Evolutionary conservation across 1,140 invertebrate species (phyloP).

Genomic region (Spodoptera litura): DNA sequence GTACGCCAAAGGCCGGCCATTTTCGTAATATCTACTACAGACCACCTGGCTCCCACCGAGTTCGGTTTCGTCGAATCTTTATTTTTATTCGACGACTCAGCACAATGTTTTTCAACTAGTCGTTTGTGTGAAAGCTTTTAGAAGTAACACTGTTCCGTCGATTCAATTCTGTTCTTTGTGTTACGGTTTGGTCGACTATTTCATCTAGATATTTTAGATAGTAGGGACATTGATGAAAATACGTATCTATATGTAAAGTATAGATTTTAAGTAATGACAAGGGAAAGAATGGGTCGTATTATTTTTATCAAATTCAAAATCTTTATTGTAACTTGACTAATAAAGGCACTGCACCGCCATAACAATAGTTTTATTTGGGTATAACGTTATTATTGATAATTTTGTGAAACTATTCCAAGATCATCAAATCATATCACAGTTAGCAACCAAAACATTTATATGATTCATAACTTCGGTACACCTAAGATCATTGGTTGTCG

Average conservation of each 20-base stretch:
- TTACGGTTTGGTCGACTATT: neutral
- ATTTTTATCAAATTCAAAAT: no score
- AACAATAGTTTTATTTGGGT: no score
- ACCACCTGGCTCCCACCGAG: conserved; percentile 8
- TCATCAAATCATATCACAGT: neutral
- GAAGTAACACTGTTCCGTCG: neutral
- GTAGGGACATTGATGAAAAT: neutral
- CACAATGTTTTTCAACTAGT: neutral
- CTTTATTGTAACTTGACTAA: no score
- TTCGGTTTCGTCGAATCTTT: neutral
- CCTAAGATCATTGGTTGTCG: no score
- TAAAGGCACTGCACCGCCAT: no score
- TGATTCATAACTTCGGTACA: neutral
- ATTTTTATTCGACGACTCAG: neutral
- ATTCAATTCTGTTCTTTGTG: neutral
- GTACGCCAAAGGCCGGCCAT: conserved; percentile 10
- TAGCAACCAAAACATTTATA: neutral
- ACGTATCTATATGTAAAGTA: no score
- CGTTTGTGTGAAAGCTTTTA: neutral
- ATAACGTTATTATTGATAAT: no score
- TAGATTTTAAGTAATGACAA: no score
- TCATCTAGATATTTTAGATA: neutral
- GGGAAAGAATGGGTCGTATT: no score
- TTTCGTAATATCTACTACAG: conserved; percentile 5
- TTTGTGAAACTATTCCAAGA: no score